Evolutionary conservation across 2,113 vertebrate species (phyloP).

Genomic region (Hyaena hyaena): DNA sequence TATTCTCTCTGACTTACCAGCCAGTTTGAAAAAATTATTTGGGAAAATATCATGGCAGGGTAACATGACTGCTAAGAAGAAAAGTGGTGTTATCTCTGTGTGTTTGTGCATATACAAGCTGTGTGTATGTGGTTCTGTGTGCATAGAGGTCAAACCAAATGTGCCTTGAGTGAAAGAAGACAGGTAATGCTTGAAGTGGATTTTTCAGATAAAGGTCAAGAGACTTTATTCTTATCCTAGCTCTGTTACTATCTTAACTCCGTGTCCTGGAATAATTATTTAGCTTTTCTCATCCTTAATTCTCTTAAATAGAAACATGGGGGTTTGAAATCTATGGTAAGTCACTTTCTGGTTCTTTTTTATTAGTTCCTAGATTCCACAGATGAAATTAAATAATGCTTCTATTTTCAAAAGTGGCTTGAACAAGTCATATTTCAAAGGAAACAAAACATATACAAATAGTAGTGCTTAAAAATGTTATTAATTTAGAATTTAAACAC

Average conservation of each 20-base stretch:
- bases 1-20: background rate
- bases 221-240: background rate
- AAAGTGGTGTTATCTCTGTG: background rate
- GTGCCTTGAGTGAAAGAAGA: background rate
- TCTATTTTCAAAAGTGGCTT: constrained; percentile 21
- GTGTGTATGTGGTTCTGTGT: background rate
- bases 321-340: background rate
- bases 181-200: background rate
- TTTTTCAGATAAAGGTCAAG: background rate
- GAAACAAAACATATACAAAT: background rate
- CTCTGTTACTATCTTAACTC: background rate
- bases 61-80: background rate
- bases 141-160: background rate
- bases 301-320: background rate
- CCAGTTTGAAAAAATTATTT: constrained; percentile 43
- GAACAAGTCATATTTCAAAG: constrained; percentile 31
- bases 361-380: background rate
- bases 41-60: background rate
- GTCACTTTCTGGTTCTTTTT: background rate
- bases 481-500: constrained; percentile 41
- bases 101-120: background rate
- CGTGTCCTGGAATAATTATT: background rate
- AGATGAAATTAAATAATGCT: constrained; percentile 23
- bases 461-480: background rate
- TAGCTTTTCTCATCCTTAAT: background rate